A percentile compares a stretch with the other conserved stretches of the same genome.
These are phyloP conservation scores for Epizoanthus stellaris DNA, from an alignment of 92 coral and sea anemone species.

Conservation along the genomic window DNA sequence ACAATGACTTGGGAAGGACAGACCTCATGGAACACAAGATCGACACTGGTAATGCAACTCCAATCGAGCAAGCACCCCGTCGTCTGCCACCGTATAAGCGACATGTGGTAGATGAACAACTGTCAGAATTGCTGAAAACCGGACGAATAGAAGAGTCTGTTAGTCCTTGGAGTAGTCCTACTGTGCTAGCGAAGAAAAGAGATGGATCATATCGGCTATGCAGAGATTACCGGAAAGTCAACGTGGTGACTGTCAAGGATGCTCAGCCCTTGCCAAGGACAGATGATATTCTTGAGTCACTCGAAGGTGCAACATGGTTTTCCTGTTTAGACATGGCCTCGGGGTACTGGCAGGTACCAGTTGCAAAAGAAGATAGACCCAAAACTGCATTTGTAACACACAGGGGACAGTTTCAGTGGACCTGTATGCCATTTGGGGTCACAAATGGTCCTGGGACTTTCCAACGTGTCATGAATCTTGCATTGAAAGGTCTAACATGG, in stretches of 20 bases:
- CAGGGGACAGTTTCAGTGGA: too few relatives aligned
- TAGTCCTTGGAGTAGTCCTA: conserved; percentile 63
- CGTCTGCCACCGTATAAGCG: conserved; percentile 51
- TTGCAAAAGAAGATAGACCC: too few relatives aligned
- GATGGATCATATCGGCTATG: conserved; percentile 54
- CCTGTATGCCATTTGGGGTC: too few relatives aligned
- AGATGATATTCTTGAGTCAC: conserved; percentile 48
- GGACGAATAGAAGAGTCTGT: conserved; percentile 59
- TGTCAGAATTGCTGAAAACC: conserved; percentile 29
- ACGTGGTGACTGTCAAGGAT: conserved; percentile 52
- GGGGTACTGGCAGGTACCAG: too few relatives aligned
- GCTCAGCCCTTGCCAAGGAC: conserved; percentile 60
- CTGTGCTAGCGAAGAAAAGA: conserved; percentile 54
- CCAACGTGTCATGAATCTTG: too few relatives aligned
- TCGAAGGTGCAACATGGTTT: too few relatives aligned
- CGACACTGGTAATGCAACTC: conserved; percentile 59
- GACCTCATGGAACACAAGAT: conserved; percentile 61
- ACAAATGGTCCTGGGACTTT: too few relatives aligned
- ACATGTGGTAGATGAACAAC: conserved; percentile 40
- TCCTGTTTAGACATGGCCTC: too few relatives aligned
- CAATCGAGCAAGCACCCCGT: conserved; percentile 59
- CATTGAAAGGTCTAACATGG: too few relatives aligned
- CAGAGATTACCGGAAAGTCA: conserved; percentile 46
- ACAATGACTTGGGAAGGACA: conserved; percentile 57
- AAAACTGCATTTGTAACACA: too few relatives aligned